Percentiles rank a stretch among this genome's conserved stretches.
These are phyloP conservation scores for Elgaria multicarinata DNA, from an alignment of 2,113 vertebrate genomes.

Conservation along the genomic window DNA sequence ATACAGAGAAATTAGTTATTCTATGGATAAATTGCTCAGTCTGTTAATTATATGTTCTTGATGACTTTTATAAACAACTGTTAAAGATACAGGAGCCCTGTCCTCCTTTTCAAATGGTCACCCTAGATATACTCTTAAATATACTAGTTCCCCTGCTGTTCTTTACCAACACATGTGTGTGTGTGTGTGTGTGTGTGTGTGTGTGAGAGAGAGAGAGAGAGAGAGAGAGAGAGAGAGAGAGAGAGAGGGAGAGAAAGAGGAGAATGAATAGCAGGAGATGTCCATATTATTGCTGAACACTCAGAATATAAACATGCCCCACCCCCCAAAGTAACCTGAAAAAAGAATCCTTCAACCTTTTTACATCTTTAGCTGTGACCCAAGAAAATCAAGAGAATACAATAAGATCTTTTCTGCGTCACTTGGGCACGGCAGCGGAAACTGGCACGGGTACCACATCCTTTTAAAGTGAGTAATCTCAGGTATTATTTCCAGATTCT, in stretches of 20 bases:
- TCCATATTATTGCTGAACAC: neutral
- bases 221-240: no score
- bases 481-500: fast-evolving
- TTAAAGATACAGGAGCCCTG: no score
- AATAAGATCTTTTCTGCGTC: neutral
- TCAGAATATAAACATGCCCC: neutral
- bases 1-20: no score
- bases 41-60: no score
- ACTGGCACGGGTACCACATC: neutral
- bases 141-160: neutral
- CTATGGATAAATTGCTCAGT: no score
- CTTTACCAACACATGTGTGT: no score
- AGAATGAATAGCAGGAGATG: no score
- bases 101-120: no score
- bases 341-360: neutral
- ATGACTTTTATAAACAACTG: no score
- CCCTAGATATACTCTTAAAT: neutral
- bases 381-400: neutral
- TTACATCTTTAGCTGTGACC: neutral
- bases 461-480: neutral
- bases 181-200: no score
- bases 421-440: fast-evolving
- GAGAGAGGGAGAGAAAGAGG: no score
- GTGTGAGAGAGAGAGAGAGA: no score
- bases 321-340: neutral